phyloP scores from a whole-genome alignment of 2,888 invertebrate species.

The Orthonychiurus folsomi region DNA sequence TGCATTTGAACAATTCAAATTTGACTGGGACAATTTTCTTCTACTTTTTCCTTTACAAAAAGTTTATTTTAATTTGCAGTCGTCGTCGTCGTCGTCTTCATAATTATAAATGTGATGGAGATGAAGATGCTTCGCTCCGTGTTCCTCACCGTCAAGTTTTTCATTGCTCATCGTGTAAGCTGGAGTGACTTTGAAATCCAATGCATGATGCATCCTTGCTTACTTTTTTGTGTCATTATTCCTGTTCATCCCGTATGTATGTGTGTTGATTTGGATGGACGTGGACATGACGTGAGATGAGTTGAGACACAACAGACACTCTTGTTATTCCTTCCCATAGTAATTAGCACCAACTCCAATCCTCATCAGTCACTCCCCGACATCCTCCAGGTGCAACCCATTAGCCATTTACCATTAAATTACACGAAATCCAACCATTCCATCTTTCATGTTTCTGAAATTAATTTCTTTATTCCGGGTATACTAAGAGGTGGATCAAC shows the following conservation, averaged over 20 bases:
- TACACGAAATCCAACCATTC: no score
- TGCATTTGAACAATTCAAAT: slow-evolving; percentile 27
- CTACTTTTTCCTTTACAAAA: background rate
- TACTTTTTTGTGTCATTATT: background rate
- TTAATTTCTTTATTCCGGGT: no score
- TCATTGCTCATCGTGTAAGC: background rate
- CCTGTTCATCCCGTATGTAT: slow-evolving; percentile 2
- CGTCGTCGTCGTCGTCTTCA: no score
- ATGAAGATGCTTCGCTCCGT: no score
- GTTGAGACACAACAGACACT: slow-evolving; percentile 26
- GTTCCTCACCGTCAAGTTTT: background rate
- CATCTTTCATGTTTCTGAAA: no score
- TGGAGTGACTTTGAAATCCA: background rate
- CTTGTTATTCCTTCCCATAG: slow-evolving; percentile 33
- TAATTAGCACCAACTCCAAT: slow-evolving; percentile 32
- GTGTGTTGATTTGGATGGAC: slow-evolving; percentile 18
- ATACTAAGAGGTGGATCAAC: no score
- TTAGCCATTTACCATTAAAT: background rate
- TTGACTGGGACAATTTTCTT: slow-evolving; percentile 20
- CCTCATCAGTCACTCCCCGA: background rate
- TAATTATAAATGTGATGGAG: background rate
- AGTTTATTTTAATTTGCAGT: background rate
- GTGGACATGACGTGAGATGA: slow-evolving; percentile 4
- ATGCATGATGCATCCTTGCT: no score
- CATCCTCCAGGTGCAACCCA: background rate